Evolutionary conservation across 2,888 invertebrate species (phyloP).

Genomic region (Tachystola acroxantha): DNA sequence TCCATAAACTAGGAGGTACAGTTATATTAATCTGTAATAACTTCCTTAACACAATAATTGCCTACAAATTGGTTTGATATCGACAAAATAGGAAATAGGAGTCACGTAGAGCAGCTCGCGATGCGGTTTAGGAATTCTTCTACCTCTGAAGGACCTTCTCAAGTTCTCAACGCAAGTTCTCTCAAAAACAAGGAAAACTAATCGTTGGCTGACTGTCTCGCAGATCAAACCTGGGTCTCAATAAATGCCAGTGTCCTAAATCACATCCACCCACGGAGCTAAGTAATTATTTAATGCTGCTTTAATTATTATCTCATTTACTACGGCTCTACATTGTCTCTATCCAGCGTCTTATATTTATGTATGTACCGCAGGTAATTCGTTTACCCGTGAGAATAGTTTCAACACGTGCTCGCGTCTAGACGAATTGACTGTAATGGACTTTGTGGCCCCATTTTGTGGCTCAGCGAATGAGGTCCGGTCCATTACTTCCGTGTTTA

Average conservation of each 20-base stretch:
- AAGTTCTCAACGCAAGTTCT: too few relatives aligned
- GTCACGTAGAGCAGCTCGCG: slow-evolving; percentile 39
- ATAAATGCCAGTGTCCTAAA: too few relatives aligned
- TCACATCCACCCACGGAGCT: too few relatives aligned
- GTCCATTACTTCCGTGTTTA: slow-evolving; percentile 2
- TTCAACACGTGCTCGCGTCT: slow-evolving; percentile 66
- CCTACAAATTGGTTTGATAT: slow-evolving; percentile 42
- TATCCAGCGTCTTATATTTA: slow-evolving; percentile 28
- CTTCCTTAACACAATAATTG: slow-evolving; percentile 36
- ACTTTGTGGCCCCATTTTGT: slow-evolving; percentile 46
- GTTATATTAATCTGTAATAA: too few relatives aligned
- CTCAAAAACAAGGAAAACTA: too few relatives aligned
- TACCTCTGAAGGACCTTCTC: too few relatives aligned
- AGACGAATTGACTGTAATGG: slow-evolving; percentile 69
- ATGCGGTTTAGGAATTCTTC: slow-evolving; percentile 7
- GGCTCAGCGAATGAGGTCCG: slow-evolving; percentile 1
- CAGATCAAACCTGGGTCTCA: too few relatives aligned
- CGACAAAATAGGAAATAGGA: slow-evolving; percentile 34
- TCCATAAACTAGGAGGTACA: too few relatives aligned
- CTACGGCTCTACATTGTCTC: not conserved
- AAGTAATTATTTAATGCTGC: too few relatives aligned
- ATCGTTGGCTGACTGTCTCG: too few relatives aligned
- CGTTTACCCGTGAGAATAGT: slow-evolving; percentile 70
- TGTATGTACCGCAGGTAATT: slow-evolving; percentile 47
- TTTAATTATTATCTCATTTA: too few relatives aligned